Conservation (phyloP, 2,113 vertebrate species). For the Oreocharis arfaki region DNA sequence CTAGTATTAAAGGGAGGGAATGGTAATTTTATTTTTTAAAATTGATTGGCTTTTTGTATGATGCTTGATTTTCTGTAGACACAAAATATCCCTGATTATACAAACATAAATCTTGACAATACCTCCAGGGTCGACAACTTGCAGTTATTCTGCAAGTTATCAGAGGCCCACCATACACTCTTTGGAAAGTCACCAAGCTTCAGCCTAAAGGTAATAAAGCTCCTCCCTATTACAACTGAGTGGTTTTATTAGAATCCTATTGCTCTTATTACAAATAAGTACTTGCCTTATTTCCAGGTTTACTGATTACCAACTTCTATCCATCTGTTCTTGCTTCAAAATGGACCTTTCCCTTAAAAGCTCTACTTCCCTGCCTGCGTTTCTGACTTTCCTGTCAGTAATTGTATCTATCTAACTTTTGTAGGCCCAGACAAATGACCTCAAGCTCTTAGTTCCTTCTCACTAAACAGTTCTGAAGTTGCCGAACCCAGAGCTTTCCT, state of each 20-base stretch:
- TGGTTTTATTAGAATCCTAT: neutral
- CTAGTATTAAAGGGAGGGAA: neutral
- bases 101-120: neutral
- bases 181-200: neutral
- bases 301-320: neutral
- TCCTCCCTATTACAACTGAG: neutral
- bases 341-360: neutral
- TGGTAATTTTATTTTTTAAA: neutral
- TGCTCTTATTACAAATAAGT: neutral
- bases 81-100: neutral
- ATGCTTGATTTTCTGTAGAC: neutral
- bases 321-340: neutral
- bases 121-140: neutral
- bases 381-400: neutral
- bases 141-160: neutral
- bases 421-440: neutral
- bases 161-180: neutral
- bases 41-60: neutral
- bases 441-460: neutral
- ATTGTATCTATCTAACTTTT: neutral
- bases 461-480: neutral
- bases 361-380: neutral
- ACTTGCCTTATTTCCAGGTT: neutral
- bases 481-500: neutral
- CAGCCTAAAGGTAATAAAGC: neutral